These are phyloP conservation scores for Ormyrus nitidulus DNA, from an alignment of 2,888 invertebrate species.

Conservation along the genomic window DNA sequence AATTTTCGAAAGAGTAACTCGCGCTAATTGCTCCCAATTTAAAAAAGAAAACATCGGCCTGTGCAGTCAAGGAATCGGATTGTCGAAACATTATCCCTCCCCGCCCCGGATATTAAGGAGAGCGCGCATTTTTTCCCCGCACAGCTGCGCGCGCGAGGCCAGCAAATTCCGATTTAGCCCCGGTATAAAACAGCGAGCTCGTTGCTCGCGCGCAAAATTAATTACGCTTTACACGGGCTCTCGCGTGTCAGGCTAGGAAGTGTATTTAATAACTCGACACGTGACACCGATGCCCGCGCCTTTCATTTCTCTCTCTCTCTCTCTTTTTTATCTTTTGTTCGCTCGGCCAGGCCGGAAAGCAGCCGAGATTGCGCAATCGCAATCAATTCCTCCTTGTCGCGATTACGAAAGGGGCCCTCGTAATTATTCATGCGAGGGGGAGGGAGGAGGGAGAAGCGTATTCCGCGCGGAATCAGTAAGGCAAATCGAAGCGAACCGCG, in stretches of 20 bases:
- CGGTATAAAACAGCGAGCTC: too few relatives aligned
- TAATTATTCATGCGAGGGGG: not conserved
- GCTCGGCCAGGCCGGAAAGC: not conserved
- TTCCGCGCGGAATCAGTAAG: not conserved
- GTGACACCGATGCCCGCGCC: conserved; percentile 19
- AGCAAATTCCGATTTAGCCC: too few relatives aligned
- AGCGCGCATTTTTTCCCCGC: too few relatives aligned
- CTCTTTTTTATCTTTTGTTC: not conserved
- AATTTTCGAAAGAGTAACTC: too few relatives aligned
- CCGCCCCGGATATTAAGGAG: too few relatives aligned
- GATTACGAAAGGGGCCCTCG: not conserved
- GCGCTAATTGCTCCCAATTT: too few relatives aligned
- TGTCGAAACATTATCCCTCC: too few relatives aligned
- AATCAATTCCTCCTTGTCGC: not conserved
- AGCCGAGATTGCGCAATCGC: conserved; percentile 16
- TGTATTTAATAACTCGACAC: conserved; percentile 14
- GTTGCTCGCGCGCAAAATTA: not conserved
- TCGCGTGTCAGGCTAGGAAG: conserved; percentile 9
- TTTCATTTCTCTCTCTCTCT: not conserved
- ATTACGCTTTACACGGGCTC: conserved; percentile 3
- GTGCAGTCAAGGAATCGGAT: too few relatives aligned
- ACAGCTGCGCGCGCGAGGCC: too few relatives aligned
- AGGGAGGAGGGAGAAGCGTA: too few relatives aligned
- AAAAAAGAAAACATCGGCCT: too few relatives aligned
- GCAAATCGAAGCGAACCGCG: conserved; percentile 20